These are phyloP conservation scores for Thalassarche chlororhynchos DNA, from an alignment of 2,113 vertebrate genomes.

Conservation along the genomic window DNA sequence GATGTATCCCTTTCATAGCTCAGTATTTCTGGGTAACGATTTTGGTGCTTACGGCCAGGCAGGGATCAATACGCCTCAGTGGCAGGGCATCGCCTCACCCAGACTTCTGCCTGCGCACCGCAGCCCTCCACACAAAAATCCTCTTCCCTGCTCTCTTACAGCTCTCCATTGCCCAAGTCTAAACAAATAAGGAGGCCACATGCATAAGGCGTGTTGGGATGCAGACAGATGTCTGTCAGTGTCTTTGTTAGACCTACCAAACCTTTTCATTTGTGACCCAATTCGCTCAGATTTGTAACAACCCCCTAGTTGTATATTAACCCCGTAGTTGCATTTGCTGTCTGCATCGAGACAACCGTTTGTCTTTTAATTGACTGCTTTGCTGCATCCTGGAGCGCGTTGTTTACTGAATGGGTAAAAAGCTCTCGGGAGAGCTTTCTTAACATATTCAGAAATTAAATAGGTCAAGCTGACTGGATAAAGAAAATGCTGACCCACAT, in stretches of 20 bases:
- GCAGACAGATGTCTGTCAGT: not conserved
- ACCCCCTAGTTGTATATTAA: not conserved
- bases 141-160: not conserved
- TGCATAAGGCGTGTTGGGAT: not conserved
- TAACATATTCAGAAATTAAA: not conserved
- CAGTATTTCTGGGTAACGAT: not conserved
- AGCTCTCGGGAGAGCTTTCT: not conserved
- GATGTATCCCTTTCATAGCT: not conserved
- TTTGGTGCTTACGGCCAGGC: not conserved
- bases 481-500: not conserved
- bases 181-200: not conserved
- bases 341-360: accelerated
- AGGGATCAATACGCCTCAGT: not conserved
- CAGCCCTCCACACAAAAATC: not conserved
- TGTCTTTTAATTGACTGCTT: not conserved
- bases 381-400: not conserved
- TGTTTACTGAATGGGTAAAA: not conserved
- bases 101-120: not conserved
- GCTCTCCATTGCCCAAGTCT: accelerated
- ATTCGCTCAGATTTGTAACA: not conserved
- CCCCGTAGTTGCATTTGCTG: not conserved
- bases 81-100: not conserved
- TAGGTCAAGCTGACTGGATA: not conserved
- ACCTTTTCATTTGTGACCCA: not conserved
- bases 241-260: not conserved